Base-by-base conservation (phyloP, 2,888 invertebrate genomes). In the Xanthostigma xanthostigma region DNA sequence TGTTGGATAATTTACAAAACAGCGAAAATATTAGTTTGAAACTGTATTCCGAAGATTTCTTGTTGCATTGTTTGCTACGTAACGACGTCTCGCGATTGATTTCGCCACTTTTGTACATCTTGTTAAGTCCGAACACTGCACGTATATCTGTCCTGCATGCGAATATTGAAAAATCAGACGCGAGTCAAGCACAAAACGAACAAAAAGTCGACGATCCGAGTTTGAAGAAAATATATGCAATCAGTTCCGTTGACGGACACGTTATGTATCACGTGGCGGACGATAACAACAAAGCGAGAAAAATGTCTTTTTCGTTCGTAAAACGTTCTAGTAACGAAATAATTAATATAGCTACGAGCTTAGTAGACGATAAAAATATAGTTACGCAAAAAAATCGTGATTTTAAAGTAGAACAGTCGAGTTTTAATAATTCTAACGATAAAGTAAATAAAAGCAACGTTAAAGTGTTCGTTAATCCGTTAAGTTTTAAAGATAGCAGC, bases 221-320 rank as follows among this genome's bases (percentile, higher is more conserved):
- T 49, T 58, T 64, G 42, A 71, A 72, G 17, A 84, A 81, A 59
- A 82, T 89, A 11, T 87, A 83, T 59, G 88, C 88, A 1, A 84
- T 89, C 41, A 87, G 87, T 59, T 85, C 81, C 41, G 83, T 85
- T 34, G 84, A 84, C 56, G 88, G 88, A 2, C 84, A 85, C 56
- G 79, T 89, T 5, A 79, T 76, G 58, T 78, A 77, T 57, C 78
- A 78, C 53, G 71, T 76, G 1, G 71, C 74, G 27, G 68, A 68
- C 43, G 66, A 65, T 38, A 67, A 58, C 46, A 60, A 61, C 9
- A 67, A 66, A 56, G 54, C 58, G 4, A 67, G 66, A 50, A 62
- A 62, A 49, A 62, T 62, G 50, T 66, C 66, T 64, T 68, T 65
- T 53, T 55, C 62, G 11, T 67, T 67, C 53, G 62, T 64, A 5